These are phyloP conservation scores for Ptychoptera contaminata DNA, from an alignment of 2,888 invertebrate species.

Conservation along the genomic window DNA sequence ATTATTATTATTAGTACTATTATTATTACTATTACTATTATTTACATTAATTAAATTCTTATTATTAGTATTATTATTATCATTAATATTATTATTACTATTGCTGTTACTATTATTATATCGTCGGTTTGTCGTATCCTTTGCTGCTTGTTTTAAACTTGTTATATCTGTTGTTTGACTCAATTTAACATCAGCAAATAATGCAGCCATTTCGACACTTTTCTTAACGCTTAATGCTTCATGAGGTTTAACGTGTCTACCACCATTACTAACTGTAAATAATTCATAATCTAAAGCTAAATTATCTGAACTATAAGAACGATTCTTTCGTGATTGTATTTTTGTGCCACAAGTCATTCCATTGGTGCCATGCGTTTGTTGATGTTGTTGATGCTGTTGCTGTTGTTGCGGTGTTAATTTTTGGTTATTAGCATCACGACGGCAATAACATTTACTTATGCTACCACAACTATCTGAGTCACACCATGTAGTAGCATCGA, in stretches of 20 bases:
- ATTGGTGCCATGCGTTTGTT: slow-evolving; percentile 5
- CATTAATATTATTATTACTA: slow-evolving; percentile 4
- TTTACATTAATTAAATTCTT: neutral
- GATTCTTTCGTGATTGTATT: slow-evolving; percentile 19
- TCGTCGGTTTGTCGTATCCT: slow-evolving; percentile 12
- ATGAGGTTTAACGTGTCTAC: slow-evolving; percentile 36
- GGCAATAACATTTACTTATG: slow-evolving; percentile 78
- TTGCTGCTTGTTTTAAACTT: slow-evolving; percentile 23
- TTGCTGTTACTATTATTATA: slow-evolving; percentile 4
- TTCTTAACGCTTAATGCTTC: slow-evolving; percentile 75
- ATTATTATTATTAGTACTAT: slow-evolving; percentile 3
- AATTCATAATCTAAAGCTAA: slow-evolving; percentile 63
- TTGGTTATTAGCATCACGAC: slow-evolving; percentile 10
- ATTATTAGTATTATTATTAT: slow-evolving; percentile 1
- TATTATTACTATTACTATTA: neutral
- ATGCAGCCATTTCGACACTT: slow-evolving; percentile 74
- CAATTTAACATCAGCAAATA: slow-evolving; percentile 62
- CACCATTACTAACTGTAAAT: slow-evolving; percentile 37
- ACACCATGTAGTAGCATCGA: slow-evolving; percentile 40
- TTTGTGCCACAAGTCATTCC: neutral
- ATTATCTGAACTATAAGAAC: slow-evolving; percentile 33
- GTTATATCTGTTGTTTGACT: slow-evolving; percentile 54
- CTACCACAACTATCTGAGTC: slow-evolving; percentile 76
- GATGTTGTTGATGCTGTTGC: slow-evolving; percentile 8
- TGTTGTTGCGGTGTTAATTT: slow-evolving; percentile 26